A percentile compares a stretch with the other conserved stretches of the same genome.
These are phyloP conservation scores for Ptyas mucosa DNA, from an alignment of 2,113 vertebrate genomes.

Conservation along the genomic window DNA sequence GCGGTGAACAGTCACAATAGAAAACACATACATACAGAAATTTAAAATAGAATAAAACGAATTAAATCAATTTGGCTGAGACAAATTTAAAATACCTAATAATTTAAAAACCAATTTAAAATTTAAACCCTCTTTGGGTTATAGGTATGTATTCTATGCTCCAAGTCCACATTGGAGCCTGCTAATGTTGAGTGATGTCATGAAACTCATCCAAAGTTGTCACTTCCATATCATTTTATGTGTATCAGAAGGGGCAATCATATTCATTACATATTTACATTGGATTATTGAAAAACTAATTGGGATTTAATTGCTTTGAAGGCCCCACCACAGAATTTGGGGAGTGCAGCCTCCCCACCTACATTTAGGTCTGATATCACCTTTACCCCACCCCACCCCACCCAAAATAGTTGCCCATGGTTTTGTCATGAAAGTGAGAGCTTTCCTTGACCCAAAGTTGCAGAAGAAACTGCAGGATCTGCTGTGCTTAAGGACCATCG, in stretches of 20 bases:
- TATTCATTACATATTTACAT: not conserved
- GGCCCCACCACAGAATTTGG: not conserved
- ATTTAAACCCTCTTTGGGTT: too few relatives aligned
- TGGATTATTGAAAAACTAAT: not conserved
- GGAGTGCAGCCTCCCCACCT: not conserved
- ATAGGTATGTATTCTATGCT: not conserved
- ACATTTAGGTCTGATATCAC: not conserved
- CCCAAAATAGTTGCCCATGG: not conserved
- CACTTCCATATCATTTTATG: not conserved
- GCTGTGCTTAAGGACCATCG: not conserved
- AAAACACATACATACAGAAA: too few relatives aligned
- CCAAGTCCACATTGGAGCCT: not conserved
- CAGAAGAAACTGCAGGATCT: conserved; percentile 22
- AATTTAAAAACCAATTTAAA: too few relatives aligned
- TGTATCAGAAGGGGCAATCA: not conserved
- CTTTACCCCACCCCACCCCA: not conserved
- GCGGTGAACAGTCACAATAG: too few relatives aligned
- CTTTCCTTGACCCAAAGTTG: conserved; percentile 33
- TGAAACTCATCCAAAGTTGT: not conserved
- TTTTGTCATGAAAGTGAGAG: not conserved
- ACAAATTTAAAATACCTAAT: too few relatives aligned
- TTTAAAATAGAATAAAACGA: too few relatives aligned
- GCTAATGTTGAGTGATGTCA: not conserved
- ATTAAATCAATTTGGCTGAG: too few relatives aligned
- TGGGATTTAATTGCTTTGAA: not conserved